Evolutionary conservation across 2,888 invertebrate species (phyloP).

Genomic region (Dromius quadrimaculatus): DNA sequence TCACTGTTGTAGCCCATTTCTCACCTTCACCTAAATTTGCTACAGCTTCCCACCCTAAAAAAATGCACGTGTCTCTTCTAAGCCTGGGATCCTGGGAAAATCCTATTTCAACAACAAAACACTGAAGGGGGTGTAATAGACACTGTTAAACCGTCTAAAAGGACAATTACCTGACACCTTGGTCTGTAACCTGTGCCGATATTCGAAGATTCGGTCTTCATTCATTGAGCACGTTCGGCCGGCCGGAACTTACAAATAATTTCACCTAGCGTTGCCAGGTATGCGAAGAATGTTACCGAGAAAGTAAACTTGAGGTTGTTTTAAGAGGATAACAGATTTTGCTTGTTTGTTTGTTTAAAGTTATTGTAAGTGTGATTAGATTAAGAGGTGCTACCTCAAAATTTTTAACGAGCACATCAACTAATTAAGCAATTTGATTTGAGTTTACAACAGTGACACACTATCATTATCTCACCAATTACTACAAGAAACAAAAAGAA

Average conservation of each 20-base stretch:
- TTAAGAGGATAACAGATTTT: too few species aligned
- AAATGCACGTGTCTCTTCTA: conserved; percentile 3
- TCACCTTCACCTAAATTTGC: too few species aligned
- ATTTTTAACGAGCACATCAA: conserved; percentile 4
- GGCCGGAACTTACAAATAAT: neutral
- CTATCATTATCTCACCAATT: conserved; percentile 42
- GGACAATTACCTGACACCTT: conserved; percentile 22
- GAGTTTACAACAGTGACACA: conserved; percentile 45
- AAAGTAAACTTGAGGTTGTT: conserved; percentile 7
- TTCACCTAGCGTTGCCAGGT: neutral
- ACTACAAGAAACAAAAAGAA: conserved; percentile 36
- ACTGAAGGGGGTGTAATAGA: conserved; percentile 8
- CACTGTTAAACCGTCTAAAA: neutral
- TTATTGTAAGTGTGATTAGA: too few species aligned
- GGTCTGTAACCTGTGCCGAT: neutral
- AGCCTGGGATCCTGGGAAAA: neutral
- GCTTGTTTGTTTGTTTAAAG: too few species aligned
- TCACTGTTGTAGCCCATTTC: too few species aligned
- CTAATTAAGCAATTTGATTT: conserved; percentile 44
- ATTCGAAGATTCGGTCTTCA: neutral
- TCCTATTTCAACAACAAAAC: neutral
- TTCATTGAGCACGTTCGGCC: conserved; percentile 1
- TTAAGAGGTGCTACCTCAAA: too few species aligned
- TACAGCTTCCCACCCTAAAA: conserved; percentile 16
- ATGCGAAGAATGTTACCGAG: neutral